Conservation (phyloP, 2,113 vertebrate species). For the Agapornis roseicollis region DNA sequence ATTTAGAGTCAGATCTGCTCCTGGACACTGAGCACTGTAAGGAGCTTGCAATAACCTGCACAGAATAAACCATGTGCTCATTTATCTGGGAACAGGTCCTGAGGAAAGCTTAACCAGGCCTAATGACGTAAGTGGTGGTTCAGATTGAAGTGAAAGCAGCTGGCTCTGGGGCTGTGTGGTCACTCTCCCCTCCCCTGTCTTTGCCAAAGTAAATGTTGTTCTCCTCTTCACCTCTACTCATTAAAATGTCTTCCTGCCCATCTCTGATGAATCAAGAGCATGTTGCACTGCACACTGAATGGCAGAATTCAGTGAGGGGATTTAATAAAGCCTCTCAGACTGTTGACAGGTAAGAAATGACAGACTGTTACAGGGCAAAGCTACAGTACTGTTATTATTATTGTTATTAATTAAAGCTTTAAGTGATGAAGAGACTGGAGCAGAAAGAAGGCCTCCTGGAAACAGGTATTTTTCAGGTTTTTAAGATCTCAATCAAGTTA, state of each 20-base stretch:
- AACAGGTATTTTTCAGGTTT: not conserved
- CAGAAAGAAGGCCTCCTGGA: not conserved
- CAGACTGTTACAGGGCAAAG: not conserved
- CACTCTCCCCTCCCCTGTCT: not conserved
- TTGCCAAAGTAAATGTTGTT: constrained; percentile 38
- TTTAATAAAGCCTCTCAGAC: constrained; percentile 5
- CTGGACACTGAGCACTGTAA: not conserved
- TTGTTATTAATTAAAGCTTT: not conserved
- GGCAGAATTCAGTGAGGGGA: not conserved
- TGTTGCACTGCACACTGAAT: not conserved
- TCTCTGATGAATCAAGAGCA: not conserved
- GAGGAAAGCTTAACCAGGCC: not conserved
- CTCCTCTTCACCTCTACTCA: constrained; percentile 5
- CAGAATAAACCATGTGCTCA: not conserved
- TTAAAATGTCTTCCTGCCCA: not conserved
- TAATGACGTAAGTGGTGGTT: not conserved
- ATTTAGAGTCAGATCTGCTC: not conserved
- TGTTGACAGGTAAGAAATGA: not conserved
- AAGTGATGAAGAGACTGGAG: not conserved
- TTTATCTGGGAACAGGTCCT: constrained; percentile 21
- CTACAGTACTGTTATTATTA: not conserved
- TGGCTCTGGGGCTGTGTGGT: not conserved
- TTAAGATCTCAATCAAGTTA: not conserved
- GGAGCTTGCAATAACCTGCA: not conserved
- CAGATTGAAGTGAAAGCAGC: constrained; percentile 25